These are phyloP conservation scores for Oceanodroma tethys DNA, from an alignment of 2,113 vertebrate species.

Conservation along the genomic window DNA sequence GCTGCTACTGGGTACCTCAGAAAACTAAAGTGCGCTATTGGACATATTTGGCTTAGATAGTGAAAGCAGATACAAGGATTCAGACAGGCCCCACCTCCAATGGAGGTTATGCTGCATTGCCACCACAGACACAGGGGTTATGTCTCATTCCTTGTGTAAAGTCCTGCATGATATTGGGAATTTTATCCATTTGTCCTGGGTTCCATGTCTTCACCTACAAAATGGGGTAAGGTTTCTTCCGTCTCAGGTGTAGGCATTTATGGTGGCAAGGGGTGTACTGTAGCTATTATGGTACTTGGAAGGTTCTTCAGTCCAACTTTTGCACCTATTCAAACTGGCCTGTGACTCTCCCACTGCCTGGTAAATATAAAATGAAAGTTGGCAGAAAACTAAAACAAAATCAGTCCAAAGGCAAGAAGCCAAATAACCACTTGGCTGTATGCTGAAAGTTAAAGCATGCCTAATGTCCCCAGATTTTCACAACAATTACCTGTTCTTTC, in stretches of 20 bases:
- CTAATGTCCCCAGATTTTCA: not conserved
- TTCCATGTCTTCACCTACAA: not conserved
- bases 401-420: not conserved
- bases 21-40: not conserved
- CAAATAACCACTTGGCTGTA: not conserved
- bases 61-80: not conserved
- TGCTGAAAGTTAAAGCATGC: not conserved
- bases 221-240: not conserved
- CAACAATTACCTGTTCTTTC: slow-evolving; percentile 7
- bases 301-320: not conserved
- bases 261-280: not conserved
- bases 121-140: not conserved
- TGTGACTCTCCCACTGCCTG: not conserved
- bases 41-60: not conserved
- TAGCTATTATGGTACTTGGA: not conserved
- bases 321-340: not conserved
- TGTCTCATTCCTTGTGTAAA: not conserved
- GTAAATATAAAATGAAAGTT: slow-evolving; percentile 6
- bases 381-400: not conserved
- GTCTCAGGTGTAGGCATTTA: not conserved
- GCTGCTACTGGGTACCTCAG: not conserved
- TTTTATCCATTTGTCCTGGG: not conserved
- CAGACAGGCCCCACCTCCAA: not conserved
- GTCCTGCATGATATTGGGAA: not conserved
- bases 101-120: not conserved